Base-by-base conservation (phyloP, 2,888 invertebrate genomes). In the Pantelozetes paolii region DNA sequence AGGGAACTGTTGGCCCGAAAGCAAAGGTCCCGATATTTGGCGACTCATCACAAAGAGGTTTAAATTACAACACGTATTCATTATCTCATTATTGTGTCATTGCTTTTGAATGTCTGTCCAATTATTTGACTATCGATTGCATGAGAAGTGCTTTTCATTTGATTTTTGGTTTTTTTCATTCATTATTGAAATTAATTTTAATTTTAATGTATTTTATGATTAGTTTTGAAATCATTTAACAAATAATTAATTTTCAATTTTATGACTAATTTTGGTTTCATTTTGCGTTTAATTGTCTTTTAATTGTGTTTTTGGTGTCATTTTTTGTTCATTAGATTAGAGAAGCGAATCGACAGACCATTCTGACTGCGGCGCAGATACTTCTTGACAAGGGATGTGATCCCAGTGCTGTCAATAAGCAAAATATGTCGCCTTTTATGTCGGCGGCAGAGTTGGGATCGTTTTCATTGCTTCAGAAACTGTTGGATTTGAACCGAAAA, bases 371-470 rank as follows among this genome's bases (percentile, higher is more conserved):
- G 23, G 82, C 82, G 3, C 79, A 80, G 73, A 71, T 82, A 15
- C 78, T 83, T 30, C 75, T 83, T 36, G 79, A 80, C 15, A 79
- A 81, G 71, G 81, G 81, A 5, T 82, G 82, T 79, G 81, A 82
- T 76, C 79, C 81, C 11, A 80, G 79, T 32, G 79, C 76, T 13
- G 78, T 77, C 70, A 81, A 82, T 59, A 79, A 80, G 26, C 79
- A 80, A 70, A 81, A 82, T 48, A 80, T 81, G 76, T 82, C 83
- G 28, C 80, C 83, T 5, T 78, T 83, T 50, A 81, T 81, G 78
- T 77, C 81, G 62, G 83, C 83, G 40, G 80, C 83, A 23, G 79
- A 80, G 76, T 50, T 79, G 79, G 78, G 78, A 42, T 82, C 83
- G 76, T 78, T 79, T 30, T 79, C 79, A 36, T 77, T 83, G 73